Base-by-base conservation (phyloP, 2,888 invertebrate species). In the Drosophila picticornis region DNA sequence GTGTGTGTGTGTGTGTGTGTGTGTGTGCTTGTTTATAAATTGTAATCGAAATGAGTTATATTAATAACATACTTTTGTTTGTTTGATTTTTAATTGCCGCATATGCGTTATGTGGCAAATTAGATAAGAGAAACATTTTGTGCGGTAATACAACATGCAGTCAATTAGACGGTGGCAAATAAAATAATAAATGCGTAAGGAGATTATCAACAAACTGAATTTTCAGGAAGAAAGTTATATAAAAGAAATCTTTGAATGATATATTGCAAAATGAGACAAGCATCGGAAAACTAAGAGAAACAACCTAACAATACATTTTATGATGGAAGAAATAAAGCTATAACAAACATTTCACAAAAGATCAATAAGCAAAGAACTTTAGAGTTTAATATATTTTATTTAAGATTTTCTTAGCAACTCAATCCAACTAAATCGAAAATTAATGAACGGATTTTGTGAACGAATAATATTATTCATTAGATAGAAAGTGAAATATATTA, bases 31-130 rank as follows among this genome's bases (percentile, higher is more conserved):
- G 32, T 58, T 32, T 64, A 46, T 77, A 76, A 87, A 84, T 82
- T 85, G 74, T 70, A 85, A 80, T 90, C 75, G 75, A 77, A 90
- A 72, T 75, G 66, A 64, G 71, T 67, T 53, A 85, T 75, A 73
- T 75, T 73, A 90, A 88, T 88, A 88, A 78, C 84, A 57, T 66
- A 78, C 71, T 72, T 70, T 62, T 38, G 63, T 60, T 67, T 58
- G 65, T 52, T 75, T 65, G 56, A 31, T 65, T 70, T 78, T 83
- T 80, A 84, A 90, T 90, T 90, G 83, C 77, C 51, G 58, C 52
- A 69, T 82, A 62, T 75, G 72, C 68, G 76, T 88, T 83, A 88
- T 83, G 81, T 66, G 71, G 71, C 71, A 67, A 72, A 77, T 84
- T 80, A 74, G 64, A 84, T 77, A 83, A 68, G 88, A 70, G 72